Evolutionary conservation across 2,113 vertebrate genomes (phyloP).

Genomic region (Sus scrofa): T2T-Sscrofa CM000825.6:20880501-20881000

Average conservation of each 20-base stretch:
- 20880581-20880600: not conserved
- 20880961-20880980: not conserved
- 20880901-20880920: conserved; percentile 71
- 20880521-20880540: not conserved
- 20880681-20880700: not conserved
- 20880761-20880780: conserved; percentile 81
- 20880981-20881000: not conserved
- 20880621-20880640: not conserved
- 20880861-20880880: conserved; percentile 87
- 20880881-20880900: conserved; percentile 73
- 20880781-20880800: conserved; percentile 77
- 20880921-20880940: not conserved
- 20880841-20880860: conserved; percentile 83
- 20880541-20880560: not conserved
- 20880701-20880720: not conserved
- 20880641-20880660: not conserved
- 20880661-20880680: not conserved
- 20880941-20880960: not conserved
- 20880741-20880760: conserved; percentile 81
- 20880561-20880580: not conserved
- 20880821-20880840: conserved; percentile 77
- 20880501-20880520: not conserved
- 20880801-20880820: conserved; percentile 81
- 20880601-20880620: not conserved
- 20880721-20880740: not conserved